phyloP scores from a whole-genome alignment of 1,140 invertebrate species.

The Psilanteris sp. region DNA sequence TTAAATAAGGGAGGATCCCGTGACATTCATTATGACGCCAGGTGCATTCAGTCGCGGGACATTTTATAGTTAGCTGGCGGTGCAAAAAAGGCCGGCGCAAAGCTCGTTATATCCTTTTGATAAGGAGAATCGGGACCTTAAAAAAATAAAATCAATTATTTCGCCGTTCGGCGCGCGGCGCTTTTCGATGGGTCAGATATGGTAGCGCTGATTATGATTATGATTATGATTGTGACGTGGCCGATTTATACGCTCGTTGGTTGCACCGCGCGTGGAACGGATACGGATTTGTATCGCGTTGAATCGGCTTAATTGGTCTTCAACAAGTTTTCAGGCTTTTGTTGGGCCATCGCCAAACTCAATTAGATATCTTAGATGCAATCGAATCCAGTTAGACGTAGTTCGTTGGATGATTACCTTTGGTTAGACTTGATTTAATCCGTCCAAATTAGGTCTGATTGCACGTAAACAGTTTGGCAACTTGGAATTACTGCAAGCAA shows the following conservation, averaged over 20 bases:
- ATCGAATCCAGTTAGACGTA: constrained; percentile 24
- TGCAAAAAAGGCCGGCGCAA: too few relatives aligned
- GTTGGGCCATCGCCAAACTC: constrained; percentile 7
- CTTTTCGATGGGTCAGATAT: too few relatives aligned
- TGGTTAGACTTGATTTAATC: constrained; percentile 42
- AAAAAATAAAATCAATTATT: too few relatives aligned
- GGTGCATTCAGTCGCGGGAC: constrained; percentile 7
- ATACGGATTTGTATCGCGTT: constrained; percentile 1
- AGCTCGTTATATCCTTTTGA: too few relatives aligned
- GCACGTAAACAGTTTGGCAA: constrained; percentile 51
- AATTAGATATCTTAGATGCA: constrained; percentile 29
- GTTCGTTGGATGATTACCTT: constrained; percentile 33
- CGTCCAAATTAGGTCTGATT: constrained; percentile 49
- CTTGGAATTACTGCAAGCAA: constrained; percentile 34
- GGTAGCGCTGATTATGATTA: too few relatives aligned
- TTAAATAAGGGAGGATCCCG: constrained; percentile 23
- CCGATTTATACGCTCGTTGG: too few relatives aligned
- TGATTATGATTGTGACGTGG: too few relatives aligned
- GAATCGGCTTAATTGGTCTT: constrained; percentile 8
- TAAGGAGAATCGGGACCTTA: too few relatives aligned
- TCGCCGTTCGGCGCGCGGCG: too few relatives aligned
- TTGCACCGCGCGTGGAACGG: too few relatives aligned
- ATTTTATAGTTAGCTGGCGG: too few relatives aligned
- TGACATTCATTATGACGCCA: constrained; percentile 46
- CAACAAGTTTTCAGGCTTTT: constrained; percentile 17